Base-by-base conservation (phyloP, 2,888 invertebrate species). In the Phengaris arion region DNA sequence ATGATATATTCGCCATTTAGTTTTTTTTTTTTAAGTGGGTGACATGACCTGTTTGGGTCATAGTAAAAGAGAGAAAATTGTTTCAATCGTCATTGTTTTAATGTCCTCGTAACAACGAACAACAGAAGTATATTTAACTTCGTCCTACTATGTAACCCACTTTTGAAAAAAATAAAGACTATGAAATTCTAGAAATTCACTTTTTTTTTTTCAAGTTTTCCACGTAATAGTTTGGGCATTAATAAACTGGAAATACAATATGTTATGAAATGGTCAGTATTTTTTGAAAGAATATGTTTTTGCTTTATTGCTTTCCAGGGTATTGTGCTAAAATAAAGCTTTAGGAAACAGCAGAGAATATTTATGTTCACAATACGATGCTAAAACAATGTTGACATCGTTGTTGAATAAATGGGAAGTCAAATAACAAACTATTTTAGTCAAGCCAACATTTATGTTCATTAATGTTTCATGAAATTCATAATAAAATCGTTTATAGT, bases 371-470 rank as follows among this genome's bases (percentile, higher is more conserved):
- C 64, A 64, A 64, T 45, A 45, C 35, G 35, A 64, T 45, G 35
- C 64, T 64, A 64, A 64, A 64, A 64, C 35, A 64, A 64, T 64
- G 64, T 45, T 45, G 35, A 45, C 64, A 64, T 64, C 35, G 64
- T 45, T 45, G 64, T 64, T 45, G 64, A 64, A 64, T 64, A 45
- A 45, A 64, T 64, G 10, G 6, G 12, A 64, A 64, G 35, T 64
- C 64, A 64, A 64, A 64, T 64, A 64, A 64, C 64, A 64, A 64
- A 64, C 64, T 64, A 64, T 64, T 64, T 64, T 45, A 35, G 64
- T 64, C 64, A 64, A 35, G 64, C 35, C 45, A 64, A 35, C 64
- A 13, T 35, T 35, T 64, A 45, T 64, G 64, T 64, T 59, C 59
- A 64, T 64, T 64, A 64, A 35, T 64, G 45, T 64, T 64, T 64